Conservation (phyloP, 2,113 vertebrate species). For the Rhynchopsitta pachyrhyncha region DNA sequence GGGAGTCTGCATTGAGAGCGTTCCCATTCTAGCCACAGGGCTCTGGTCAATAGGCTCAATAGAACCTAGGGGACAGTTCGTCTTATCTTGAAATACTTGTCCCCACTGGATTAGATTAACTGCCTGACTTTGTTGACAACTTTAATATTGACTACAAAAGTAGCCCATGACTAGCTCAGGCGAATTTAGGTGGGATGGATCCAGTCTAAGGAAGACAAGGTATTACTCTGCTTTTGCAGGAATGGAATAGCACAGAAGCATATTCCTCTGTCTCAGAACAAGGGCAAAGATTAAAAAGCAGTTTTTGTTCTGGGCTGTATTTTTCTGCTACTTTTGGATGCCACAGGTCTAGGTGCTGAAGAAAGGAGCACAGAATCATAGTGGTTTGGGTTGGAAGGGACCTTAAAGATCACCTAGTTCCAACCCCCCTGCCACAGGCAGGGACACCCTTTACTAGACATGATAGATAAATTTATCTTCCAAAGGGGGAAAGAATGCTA, state of each 20-base stretch:
- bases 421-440: background rate
- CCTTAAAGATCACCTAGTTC: background rate
- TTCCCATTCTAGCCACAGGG: background rate
- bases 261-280: background rate
- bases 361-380: background rate
- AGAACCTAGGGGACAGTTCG: background rate
- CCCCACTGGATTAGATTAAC: background rate
- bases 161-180: background rate
- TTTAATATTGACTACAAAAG: background rate
- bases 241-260: background rate
- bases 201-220: background rate
- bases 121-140: background rate
- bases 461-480: background rate
- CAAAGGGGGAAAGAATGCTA: background rate
- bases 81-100: background rate
- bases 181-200: background rate
- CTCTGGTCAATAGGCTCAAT: background rate
- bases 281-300: background rate
- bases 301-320: background rate
- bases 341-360: background rate
- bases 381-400: background rate
- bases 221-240: background rate
- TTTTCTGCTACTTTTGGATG: background rate
- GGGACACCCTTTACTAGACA: background rate
- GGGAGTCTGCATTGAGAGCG: background rate